Evolutionary conservation across 2,888 invertebrate genomes (phyloP), one percentile per base, ranked within the genome.

Genomic region (Autographa pulchrina): DNA sequence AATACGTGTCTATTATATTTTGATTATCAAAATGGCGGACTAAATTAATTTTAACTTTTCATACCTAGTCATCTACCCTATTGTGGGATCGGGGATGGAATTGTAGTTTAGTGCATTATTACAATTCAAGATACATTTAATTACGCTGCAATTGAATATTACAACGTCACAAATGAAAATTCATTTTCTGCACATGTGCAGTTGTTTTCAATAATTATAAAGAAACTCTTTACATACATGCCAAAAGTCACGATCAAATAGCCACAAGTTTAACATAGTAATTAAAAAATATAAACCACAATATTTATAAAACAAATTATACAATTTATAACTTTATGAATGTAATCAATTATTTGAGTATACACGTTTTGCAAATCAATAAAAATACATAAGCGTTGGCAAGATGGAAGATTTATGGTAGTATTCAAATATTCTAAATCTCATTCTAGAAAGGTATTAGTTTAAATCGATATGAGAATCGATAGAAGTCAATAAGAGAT

Each of bases 261-360:
- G 25, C 58, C 67, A 74, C 73, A 79, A 75, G 62, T 43, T 61
- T 16, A 68, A 72, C 73, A 74, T 62, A 60, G 25, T 71, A 68
- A 75, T 62, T 65, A 74, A 71, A 77, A 73, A 64, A 70, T 32
- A 70, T 61, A 75, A 80, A 82, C 69, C 54, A 73, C 72, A 69
- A 65, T 70, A 62, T 70, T 71, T 74, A 71, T 67, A 70, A 74
- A 83, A 78, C 64, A 72, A 75, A 78, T 65, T 60, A 78, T 72
- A 80, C 69, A 72, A 63, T 74, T 71, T 75, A 41, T 61, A 68
- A 62, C 68, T 59, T 14, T 52, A 65, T 62, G 48, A 20, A 43
- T 13, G 62, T 56, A 62, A 62, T 35, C 32, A 60, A 59, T 75
- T 16, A 60, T 43, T 59, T 9, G 2, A n/a, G 31, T 31, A n/a